Conservation (phyloP, 2,113 vertebrate species). For the cat (Felis catus) region DNA sequence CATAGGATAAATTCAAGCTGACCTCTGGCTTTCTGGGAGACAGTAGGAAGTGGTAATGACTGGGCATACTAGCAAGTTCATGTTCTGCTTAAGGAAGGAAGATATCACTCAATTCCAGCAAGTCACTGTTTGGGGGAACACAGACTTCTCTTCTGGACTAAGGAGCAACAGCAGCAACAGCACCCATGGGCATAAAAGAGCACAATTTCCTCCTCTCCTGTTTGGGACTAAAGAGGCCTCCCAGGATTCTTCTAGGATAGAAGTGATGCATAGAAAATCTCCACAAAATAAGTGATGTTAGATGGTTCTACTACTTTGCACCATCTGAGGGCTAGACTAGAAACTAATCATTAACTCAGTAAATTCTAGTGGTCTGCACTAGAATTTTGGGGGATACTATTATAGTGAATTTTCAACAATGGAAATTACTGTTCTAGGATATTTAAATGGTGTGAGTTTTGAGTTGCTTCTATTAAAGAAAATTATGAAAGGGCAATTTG, state of each 20-base stretch:
- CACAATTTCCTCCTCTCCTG: neutral
- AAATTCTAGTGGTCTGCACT: neutral
- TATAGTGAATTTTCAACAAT: neutral
- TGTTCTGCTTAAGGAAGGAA: neutral
- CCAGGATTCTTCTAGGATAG: neutral
- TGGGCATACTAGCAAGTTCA: neutral
- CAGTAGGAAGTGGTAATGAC: neutral
- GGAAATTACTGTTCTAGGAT: neutral
- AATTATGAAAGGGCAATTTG: neutral
- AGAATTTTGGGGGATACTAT: neutral
- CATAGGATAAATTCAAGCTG: neutral
- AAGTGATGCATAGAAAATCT: neutral
- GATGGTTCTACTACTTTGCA: neutral
- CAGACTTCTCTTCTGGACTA: neutral
- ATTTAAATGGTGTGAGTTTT: neutral
- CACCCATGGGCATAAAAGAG: neutral
- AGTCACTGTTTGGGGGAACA: neutral
- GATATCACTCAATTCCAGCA: neutral
- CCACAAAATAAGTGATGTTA: neutral
- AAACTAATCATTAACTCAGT: neutral
- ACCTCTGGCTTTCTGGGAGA: neutral
- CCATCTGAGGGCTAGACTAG: neutral
- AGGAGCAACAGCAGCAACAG: neutral
- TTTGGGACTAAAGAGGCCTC: neutral
- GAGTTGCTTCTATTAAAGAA: neutral